Evolutionary conservation across 2,888 invertebrate genomes (phyloP).

Genomic region (Anagyrus pseudococci): DNA sequence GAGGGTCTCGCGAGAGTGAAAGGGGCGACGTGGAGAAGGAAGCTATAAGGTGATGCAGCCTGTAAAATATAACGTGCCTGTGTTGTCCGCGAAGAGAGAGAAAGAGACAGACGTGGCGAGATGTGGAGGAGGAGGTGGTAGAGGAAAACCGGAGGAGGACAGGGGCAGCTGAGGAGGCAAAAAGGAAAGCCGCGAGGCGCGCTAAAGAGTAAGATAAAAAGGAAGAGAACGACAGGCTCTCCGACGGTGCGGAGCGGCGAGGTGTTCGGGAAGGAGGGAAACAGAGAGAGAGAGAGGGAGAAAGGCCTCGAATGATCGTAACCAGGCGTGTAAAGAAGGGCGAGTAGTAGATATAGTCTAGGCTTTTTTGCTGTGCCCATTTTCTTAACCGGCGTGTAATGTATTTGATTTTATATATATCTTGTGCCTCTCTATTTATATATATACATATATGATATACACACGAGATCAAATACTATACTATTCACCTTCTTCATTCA

Average conservation of each 20-base stretch:
- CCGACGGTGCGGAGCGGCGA: too few species aligned
- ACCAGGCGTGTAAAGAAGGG: slow-evolving; percentile 34
- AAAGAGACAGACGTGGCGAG: slow-evolving; percentile 7
- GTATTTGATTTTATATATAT: slow-evolving; percentile 9
- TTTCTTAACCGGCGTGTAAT: slow-evolving; percentile 13
- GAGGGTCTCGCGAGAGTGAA: slow-evolving; percentile 9
- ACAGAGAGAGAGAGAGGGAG: slow-evolving; percentile 19
- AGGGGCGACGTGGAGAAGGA: slow-evolving; percentile 17
- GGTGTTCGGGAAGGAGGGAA: too few species aligned
- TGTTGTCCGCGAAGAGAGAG: background rate
- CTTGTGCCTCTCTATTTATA: slow-evolving; percentile 6
- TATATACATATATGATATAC: slow-evolving; percentile 7
- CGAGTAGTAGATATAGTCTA: slow-evolving; percentile 35
- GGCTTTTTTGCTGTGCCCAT: slow-evolving; percentile 27
- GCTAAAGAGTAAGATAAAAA: too few species aligned
- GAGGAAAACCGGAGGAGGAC: too few species aligned
- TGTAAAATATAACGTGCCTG: slow-evolving; percentile 1
- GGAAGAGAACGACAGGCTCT: too few species aligned
- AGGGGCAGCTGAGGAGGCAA: too few species aligned
- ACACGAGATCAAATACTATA: too few species aligned
- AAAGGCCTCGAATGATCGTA: slow-evolving; percentile 27
- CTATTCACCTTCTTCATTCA: too few species aligned
- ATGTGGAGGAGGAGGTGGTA: too few species aligned
- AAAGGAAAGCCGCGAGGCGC: too few species aligned
- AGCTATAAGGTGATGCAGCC: slow-evolving; percentile 11